Percentiles rank a stretch among this genome's conserved stretches.
phyloP scores from a whole-genome alignment of 2,113 vertebrate genomes.

The Pseudonaja textilis region DNA sequence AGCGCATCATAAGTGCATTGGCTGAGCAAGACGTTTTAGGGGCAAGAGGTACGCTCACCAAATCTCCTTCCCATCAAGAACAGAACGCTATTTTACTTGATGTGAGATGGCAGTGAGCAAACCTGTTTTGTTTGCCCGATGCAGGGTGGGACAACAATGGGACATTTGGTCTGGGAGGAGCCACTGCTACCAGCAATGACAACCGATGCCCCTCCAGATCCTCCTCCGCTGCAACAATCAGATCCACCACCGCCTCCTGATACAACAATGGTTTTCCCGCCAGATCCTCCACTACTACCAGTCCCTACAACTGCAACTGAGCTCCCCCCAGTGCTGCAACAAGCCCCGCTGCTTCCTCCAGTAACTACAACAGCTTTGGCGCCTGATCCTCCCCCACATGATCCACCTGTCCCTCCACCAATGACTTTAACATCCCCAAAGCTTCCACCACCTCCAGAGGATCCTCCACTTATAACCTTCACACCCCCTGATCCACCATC shows the following conservation, averaged over 20 bases:
- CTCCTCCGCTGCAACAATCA: neutral
- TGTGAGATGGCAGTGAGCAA: neutral
- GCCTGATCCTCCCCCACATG: neutral
- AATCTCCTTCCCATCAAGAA: too few relatives aligned
- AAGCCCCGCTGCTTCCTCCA: neutral
- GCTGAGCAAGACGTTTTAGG: neutral
- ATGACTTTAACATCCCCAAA: neutral
- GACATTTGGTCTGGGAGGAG: conserved; percentile 1
- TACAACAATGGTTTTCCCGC: neutral
- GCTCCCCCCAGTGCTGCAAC: neutral
- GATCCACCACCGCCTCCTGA: neutral
- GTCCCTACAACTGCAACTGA: neutral
- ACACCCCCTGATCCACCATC: neutral
- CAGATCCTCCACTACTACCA: neutral
- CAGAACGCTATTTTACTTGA: neutral
- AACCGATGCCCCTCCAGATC: neutral
- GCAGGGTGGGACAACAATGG: neutral
- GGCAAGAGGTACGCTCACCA: neutral
- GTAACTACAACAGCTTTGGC: neutral
- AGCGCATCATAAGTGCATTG: neutral
- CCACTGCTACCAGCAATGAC: neutral
- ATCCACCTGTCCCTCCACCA: neutral
- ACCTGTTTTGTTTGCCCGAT: conserved; percentile 17
- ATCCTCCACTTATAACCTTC: neutral
- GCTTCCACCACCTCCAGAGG: neutral